A percentile compares a stretch with the other conserved stretches of the same genome.
phyloP scores from a whole-genome alignment of 2,113 vertebrate species.

The Apaloderma vittatum region DNA sequence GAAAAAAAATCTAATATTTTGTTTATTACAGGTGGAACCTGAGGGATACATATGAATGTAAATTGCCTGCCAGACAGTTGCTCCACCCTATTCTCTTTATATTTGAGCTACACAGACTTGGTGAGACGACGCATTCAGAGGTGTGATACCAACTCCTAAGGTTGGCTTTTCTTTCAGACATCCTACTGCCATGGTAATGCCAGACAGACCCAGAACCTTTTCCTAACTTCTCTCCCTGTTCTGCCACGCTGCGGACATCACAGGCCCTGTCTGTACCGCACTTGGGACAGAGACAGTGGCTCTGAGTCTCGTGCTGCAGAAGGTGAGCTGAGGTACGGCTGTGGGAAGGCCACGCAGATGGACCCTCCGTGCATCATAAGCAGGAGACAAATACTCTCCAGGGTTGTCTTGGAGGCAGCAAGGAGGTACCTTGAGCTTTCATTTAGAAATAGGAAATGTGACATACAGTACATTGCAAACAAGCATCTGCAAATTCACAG shows the following conservation, averaged over 20 bases:
- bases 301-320: background rate
- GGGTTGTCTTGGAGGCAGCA: background rate
- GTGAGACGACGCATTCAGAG: background rate
- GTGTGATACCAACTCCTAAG: background rate
- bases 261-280: background rate
- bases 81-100: background rate
- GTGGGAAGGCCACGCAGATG: background rate
- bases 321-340: background rate
- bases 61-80: background rate
- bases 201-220: background rate
- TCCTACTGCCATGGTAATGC: background rate
- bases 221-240: background rate
- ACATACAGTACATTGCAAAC: background rate
- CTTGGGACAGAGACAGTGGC: background rate
- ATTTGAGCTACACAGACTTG: background rate
- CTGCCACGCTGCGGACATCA: background rate
- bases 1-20: background rate
- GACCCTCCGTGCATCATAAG: background rate
- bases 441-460: background rate
- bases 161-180: too few species aligned
- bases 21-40: background rate
- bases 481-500: background rate
- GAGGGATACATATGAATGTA: background rate
- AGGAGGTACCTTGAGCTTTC: background rate
- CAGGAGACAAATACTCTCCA: background rate